Conservation (phyloP, 2,888 invertebrate genomes). For the Dromius quadrimaculatus region DNA sequence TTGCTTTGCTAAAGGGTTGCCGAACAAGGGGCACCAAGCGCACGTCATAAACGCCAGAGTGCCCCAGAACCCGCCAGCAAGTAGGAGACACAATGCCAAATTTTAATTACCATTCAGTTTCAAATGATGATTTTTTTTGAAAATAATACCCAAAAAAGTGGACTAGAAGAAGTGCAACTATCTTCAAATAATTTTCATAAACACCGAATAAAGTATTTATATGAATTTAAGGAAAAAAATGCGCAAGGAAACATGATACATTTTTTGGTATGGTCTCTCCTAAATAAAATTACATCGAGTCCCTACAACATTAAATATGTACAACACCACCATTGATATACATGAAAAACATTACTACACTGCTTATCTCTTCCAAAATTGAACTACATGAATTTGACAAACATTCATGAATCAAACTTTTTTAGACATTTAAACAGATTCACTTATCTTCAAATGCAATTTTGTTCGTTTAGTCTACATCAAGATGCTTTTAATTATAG, state of each 20-base stretch:
- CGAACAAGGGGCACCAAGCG: too few species aligned
- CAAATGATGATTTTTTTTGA: too few species aligned
- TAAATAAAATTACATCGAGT: conserved; percentile 14
- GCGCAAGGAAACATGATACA: too few species aligned
- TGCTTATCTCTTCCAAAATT: conserved; percentile 1
- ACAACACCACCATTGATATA: conserved; percentile 47
- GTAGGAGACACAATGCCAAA: conserved; percentile 4
- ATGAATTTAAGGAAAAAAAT: too few species aligned
- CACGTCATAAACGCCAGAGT: background rate
- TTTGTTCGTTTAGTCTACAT: conserved; percentile 19
- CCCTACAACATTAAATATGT: conserved; percentile 48
- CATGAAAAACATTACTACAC: conserved; percentile 41
- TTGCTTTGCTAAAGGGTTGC: conserved; percentile 1
- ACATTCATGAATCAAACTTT: conserved; percentile 17
- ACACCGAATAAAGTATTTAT: too few species aligned
- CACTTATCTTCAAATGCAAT: conserved; percentile 16
- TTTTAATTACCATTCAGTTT: too few species aligned
- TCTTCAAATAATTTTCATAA: too few species aligned
- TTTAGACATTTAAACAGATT: conserved; percentile 6
- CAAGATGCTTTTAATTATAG: conserved; percentile 25
- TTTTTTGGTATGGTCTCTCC: conserved; percentile 19
- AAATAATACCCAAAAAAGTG: too few species aligned
- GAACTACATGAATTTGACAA: conserved; percentile 5
- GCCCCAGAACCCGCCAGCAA: background rate
- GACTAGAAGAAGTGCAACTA: too few species aligned